Conservation (phyloP, 2,888 invertebrate genomes). For the Drosophila niveifrons region DNA sequence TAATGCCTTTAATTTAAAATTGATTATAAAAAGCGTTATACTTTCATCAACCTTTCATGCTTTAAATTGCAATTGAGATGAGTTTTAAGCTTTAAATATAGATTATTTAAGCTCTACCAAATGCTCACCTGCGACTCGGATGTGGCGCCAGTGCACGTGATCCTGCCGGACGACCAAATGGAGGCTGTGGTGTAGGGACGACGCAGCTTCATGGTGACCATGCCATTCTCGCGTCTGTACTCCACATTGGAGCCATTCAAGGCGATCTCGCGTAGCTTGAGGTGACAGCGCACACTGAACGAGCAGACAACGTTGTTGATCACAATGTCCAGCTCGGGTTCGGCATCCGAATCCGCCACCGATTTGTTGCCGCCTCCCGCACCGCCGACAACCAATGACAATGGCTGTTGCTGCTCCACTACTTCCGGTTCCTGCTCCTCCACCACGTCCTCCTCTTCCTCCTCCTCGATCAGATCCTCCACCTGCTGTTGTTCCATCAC, state of each 20-base stretch:
- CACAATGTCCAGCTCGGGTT: slow-evolving; percentile 96
- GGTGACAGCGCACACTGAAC: slow-evolving; percentile 97
- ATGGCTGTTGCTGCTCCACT: slow-evolving; percentile 87
- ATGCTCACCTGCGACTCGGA: slow-evolving; percentile 48
- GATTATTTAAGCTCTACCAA: no score
- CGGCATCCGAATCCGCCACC: slow-evolving; percentile 84
- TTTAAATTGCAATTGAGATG: no score
- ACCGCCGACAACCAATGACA: slow-evolving; percentile 94
- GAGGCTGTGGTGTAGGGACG: slow-evolving; percentile 98
- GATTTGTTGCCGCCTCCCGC: slow-evolving; percentile 86
- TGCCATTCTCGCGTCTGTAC: slow-evolving; percentile 97
- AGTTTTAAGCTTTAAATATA: no score
- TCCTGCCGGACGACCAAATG: slow-evolving; percentile 99
- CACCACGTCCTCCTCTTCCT: background rate
- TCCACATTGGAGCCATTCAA: slow-evolving; percentile 97
- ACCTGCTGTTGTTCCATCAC: slow-evolving; percentile 17
- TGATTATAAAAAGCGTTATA: no score
- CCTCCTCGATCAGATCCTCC: background rate
- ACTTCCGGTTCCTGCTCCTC: slow-evolving; percentile 41
- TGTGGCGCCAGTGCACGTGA: slow-evolving; percentile 86
- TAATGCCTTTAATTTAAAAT: no score
- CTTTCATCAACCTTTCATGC: no score
- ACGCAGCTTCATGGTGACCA: slow-evolving; percentile 98
- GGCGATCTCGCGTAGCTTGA: slow-evolving; percentile 97
- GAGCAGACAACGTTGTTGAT: slow-evolving; percentile 92